Evolutionary conservation across 2,797 vertebrate genomes (phyloP), one percentile per base, ranked within the genome.

Genomic region (Brachyalestes nurse): DNA sequence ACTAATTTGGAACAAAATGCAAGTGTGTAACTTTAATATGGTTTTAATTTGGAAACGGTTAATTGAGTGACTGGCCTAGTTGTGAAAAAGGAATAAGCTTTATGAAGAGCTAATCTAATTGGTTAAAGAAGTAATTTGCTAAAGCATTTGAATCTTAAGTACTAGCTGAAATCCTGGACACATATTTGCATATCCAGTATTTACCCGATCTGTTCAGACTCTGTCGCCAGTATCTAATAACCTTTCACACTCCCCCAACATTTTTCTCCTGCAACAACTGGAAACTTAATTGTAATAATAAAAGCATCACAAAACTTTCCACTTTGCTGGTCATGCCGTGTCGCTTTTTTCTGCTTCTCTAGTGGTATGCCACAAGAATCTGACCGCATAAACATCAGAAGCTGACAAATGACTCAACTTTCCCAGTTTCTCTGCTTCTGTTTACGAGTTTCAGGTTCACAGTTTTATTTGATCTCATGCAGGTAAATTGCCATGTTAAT

Each of bases 21-120:
- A 69, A 62, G 4, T 14, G 38, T 66, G 38, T 34, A n/a, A 28
- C 19, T 34, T 23, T 21, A 64, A 67, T 66, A 60, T 16, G 55
- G 72, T 42, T 42, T 74, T 74, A 60, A 74, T 74, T 57, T 74
- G 12, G 53, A 9, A 74, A 38, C 6, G 34, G 19, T 60, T 74
- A 60, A 74, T 74, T 74, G 55, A 60, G 55, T 21, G 71, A 73
- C 14, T 73, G 71, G 71, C 53, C 53, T 58, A 60, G 71, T 60
- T 40, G 14, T 73, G 7, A 55, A 49, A 58, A 57, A 55, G 55
- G n/a, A 57, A 47, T 69, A 45, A 42, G 34, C 55, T 40, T 74
- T n/a, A 6, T 60, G 60, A 42, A 60, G 38, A 60, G 34, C 53
- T 42, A n/a, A 5, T n/a, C 4, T 57, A 74, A 12, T 55, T 42